Conservation (phyloP, 2,797 vertebrate genomes). For the Buphagus erythrorhynchus region DNA sequence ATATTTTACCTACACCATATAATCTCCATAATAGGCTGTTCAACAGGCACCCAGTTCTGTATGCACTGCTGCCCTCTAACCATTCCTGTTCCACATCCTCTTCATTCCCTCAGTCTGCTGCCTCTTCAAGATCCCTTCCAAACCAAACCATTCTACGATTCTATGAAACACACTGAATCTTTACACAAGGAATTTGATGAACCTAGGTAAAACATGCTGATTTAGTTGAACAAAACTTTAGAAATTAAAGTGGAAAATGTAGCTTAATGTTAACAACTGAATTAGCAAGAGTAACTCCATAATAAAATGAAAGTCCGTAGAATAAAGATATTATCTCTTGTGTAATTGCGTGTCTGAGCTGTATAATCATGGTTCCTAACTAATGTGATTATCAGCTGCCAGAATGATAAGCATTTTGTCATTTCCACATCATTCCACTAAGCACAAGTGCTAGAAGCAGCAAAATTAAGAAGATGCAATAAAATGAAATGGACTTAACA, state of each 20-base stretch:
- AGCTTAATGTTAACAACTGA: neutral
- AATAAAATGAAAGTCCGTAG: neutral
- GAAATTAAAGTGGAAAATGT: neutral
- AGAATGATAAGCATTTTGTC: neutral
- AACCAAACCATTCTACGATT: neutral
- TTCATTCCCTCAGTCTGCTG: neutral
- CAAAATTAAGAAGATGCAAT: neutral
- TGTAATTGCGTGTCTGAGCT: neutral
- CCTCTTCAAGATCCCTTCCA: neutral
- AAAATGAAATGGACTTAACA: neutral
- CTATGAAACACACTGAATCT: neutral
- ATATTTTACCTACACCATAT: neutral
- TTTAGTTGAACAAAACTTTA: neutral
- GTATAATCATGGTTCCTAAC: neutral
- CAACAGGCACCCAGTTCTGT: neutral
- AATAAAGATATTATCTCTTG: neutral
- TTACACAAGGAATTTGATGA: neutral
- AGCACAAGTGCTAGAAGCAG: neutral
- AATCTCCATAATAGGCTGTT: neutral
- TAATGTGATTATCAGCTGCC: neutral
- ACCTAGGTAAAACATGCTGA: neutral
- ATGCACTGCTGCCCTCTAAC: neutral
- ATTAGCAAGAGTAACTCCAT: neutral
- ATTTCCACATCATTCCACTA: neutral
- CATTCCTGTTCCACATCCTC: neutral